Percentiles rank a stretch among this genome's conserved stretches.
Conservation (phyloP, 2,797 vertebrate genomes). For the Phyllotis vaccarum region DNA sequence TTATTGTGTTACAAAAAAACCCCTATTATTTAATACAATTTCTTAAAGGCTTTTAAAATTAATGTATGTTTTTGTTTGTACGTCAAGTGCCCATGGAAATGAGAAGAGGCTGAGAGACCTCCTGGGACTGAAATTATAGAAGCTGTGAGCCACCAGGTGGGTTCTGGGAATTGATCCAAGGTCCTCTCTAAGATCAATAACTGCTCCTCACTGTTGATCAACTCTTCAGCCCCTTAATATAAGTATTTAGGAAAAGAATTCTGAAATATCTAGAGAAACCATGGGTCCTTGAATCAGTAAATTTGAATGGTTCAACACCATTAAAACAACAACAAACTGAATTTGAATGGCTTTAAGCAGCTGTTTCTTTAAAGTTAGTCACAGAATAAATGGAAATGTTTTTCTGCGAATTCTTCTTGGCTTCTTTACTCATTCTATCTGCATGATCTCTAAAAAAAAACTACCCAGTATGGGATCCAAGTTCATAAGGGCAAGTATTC, state of each 20-base stretch:
- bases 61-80: not conserved
- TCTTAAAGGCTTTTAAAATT: not conserved
- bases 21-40: not conserved
- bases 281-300: not conserved
- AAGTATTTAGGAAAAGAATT: constrained; percentile 2
- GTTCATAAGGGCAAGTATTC: constrained; percentile 13
- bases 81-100: not conserved
- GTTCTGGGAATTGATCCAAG: not conserved
- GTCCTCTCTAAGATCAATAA: not conserved
- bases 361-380: not conserved
- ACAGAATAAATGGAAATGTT: not conserved
- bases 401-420: not conserved
- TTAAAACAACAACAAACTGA: not conserved
- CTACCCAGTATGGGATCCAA: constrained; percentile 6
- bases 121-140: not conserved
- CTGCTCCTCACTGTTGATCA: not conserved
- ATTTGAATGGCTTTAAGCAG: constrained; percentile 27
- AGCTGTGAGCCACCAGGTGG: not conserved
- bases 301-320: not conserved
- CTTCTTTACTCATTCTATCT: constrained; percentile 28
- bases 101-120: not conserved
- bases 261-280: not conserved
- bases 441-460: constrained; percentile 42
- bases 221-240: not conserved
- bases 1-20: not conserved